These are phyloP conservation scores for Paramormyrops kingsleyae DNA, from an alignment of 2,113 vertebrate species.

Conservation along the genomic window DNA sequence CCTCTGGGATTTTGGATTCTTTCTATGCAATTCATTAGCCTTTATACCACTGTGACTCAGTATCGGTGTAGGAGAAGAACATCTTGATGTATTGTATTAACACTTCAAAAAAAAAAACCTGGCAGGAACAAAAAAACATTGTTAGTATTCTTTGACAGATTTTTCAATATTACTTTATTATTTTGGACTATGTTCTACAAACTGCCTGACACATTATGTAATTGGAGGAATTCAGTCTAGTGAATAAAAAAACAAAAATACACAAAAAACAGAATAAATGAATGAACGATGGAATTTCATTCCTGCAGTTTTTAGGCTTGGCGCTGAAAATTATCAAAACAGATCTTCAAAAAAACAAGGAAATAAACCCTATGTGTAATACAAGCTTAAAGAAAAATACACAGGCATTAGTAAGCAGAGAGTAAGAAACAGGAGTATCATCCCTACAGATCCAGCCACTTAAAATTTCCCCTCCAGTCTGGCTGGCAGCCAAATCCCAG, in stretches of 20 bases:
- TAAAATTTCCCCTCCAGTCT: no score
- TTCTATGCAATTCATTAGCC: background rate
- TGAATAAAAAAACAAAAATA: background rate
- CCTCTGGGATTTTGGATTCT: background rate
- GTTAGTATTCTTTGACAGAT: background rate
- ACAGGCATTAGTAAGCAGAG: background rate
- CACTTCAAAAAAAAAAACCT: background rate
- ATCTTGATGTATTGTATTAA: background rate
- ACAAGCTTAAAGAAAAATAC: background rate
- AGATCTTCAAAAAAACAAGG: background rate
- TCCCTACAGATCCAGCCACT: no score
- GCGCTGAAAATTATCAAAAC: background rate
- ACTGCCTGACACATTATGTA: background rate
- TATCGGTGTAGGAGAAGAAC: background rate
- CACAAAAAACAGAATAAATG: background rate
- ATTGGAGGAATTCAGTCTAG: background rate
- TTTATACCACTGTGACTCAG: background rate
- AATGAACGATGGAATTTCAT: background rate
- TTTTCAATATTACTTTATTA: background rate
- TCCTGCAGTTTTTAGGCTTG: background rate
- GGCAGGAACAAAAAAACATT: background rate
- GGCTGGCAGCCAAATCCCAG: no score
- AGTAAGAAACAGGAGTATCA: background rate
- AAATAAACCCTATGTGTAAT: background rate
- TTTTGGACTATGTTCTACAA: background rate